Conservation (phyloP, 2,888 invertebrate genomes). For the Lapara coniferarum region DNA sequence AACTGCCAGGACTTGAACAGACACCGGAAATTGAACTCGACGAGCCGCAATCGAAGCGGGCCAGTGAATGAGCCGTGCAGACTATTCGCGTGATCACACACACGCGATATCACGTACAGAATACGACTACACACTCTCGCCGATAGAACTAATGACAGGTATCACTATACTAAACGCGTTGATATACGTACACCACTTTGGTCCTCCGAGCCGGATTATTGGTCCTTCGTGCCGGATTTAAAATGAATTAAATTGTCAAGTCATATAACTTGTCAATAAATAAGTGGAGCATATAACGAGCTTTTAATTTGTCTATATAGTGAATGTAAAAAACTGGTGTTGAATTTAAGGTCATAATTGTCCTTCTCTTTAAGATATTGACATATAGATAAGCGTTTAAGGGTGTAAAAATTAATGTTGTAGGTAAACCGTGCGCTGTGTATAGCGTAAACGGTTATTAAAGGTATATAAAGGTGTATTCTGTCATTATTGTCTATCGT, state of each 20-base stretch:
- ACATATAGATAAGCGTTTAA: slow-evolving; percentile 14
- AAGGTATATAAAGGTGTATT: slow-evolving; percentile 4
- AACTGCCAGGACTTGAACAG: slow-evolving; percentile 87
- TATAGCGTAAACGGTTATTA: not conserved
- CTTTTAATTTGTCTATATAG: slow-evolving; percentile 20
- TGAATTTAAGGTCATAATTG: slow-evolving; percentile 18
- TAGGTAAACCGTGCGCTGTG: not conserved
- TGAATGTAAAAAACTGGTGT: slow-evolving; percentile 17
- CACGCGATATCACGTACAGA: not conserved
- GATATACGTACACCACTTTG: not conserved
- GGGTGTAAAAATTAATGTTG: slow-evolving; percentile 16
- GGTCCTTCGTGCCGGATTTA: slow-evolving; percentile 3
- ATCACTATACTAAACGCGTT: too few relatives aligned
- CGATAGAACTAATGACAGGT: slow-evolving; percentile 19
- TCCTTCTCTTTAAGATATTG: slow-evolving; percentile 19
- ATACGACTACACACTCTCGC: not conserved
- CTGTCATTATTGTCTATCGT: slow-evolving; percentile 23
- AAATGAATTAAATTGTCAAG: not conserved
- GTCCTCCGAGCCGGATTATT: slow-evolving; percentile 6
- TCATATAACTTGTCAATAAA: not conserved
- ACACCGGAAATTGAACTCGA: slow-evolving; percentile 72
- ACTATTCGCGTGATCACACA: too few relatives aligned
- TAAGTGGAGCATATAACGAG: slow-evolving; percentile 21
- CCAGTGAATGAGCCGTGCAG: slow-evolving; percentile 39
- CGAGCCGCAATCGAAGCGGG: slow-evolving; percentile 64